phyloP scores from a whole-genome alignment of 2,797 vertebrate species.

The Chiloscyllium punctatum region DNA sequence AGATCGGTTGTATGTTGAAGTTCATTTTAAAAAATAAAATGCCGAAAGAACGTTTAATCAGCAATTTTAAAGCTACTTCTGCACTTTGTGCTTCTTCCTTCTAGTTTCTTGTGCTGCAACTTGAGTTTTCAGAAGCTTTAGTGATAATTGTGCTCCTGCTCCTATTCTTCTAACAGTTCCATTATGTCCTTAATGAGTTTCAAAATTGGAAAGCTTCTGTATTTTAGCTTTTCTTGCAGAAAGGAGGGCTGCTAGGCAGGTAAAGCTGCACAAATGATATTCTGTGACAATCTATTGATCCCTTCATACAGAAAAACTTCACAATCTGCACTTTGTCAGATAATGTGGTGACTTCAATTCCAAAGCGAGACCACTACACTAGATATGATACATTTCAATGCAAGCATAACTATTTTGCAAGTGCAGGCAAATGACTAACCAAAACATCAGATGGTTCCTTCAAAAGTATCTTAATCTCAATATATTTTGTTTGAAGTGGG shows the following conservation, averaged over 20 bases:
- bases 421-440: too few species aligned
- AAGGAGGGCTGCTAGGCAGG: neutral
- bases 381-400: neutral
- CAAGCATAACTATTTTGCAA: too few species aligned
- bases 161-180: neutral
- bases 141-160: neutral
- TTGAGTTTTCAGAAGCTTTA: neutral
- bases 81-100: neutral
- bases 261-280: neutral
- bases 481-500: neutral
- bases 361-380: neutral
- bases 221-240: neutral
- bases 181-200: neutral
- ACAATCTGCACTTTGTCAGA: neutral
- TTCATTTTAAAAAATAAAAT: neutral
- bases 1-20: neutral
- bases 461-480: neutral
- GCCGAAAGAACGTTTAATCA: neutral
- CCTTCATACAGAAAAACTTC: neutral
- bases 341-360: neutral
- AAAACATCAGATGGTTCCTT: neutral
- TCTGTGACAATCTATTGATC: neutral
- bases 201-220: neutral
- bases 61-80: neutral
- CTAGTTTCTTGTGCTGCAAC: neutral